Evolutionary conservation across 2,113 vertebrate genomes (phyloP), one percentile per base, ranked within the genome.

Genomic region (Myiopsitta monachus): DNA sequence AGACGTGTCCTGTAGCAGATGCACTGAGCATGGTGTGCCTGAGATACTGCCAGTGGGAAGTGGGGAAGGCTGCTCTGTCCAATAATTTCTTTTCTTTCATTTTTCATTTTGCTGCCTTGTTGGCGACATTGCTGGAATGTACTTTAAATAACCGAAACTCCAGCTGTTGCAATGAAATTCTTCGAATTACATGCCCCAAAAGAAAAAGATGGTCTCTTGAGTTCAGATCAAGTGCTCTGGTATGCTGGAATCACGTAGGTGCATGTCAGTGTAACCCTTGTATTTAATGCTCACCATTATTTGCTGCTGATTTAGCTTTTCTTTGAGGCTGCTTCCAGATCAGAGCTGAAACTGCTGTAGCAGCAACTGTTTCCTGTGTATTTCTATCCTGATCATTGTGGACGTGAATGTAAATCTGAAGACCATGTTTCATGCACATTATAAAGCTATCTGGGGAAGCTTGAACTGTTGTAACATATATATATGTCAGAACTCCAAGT

Each of bases 101-200:
- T 94, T 94, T 83, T 88, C 75, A 14, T 90, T 90, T 73, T 87
- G 52, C 90, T 95, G 90, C 72, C 78, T 93, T 94, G 39, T 94
- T 96, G 96, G 94, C 95, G 83, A 51, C 9, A 24, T 75, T 55
- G 69, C 57, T 90, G 94, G 96, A 95, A 94, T 93, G 95, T 94
- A 66, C 27, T 91, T 95, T 80, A 88, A 95, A 81, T 97, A 97
- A 94, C 91, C 89, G 91, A 97, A 97, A 95, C 87, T 79, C 82
- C 90, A 95, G 89, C 76, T 88, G 54, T 83, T 94, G 78, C 69
- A 74, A 54, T 92, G 67, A 87, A 92, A 84, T 90, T 90, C 76
- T 97, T 92, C 87, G 80, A 81, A 43, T 83, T 86, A 69, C 21
- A 17, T 86, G 64, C 68, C 62, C 51, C 2, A 77, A 74, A 83